Evolutionary conservation across 2,113 vertebrate genomes (phyloP), one percentile per base, ranked within the genome.

Genomic region (Merops nubicus): DNA sequence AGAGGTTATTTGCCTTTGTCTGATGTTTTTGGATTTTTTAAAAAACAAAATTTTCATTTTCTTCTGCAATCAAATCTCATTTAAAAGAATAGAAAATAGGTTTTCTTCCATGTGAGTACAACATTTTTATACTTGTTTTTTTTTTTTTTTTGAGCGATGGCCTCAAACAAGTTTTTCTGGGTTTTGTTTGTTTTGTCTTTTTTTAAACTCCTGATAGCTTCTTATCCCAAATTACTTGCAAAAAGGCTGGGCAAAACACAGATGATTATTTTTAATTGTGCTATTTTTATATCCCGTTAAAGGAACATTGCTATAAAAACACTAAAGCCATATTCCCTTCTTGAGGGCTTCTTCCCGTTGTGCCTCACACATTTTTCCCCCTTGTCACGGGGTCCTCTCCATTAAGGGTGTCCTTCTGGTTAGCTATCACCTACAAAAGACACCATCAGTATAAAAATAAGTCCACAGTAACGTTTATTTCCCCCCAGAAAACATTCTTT

Each of bases 241-340:
- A 98, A 98, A 98, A 98, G 97, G 98, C 98, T 98, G 97, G 97
- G 98, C 95, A 97, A 96, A 97, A 96, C 68, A 70, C 67, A 96
- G 89, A 96, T 91, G 82, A 50, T 93, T n/a, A 95, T 68, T 93
- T n/a, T 80, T 89, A 94, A 96, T 92, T 96, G 96, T 88, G 87
- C 97, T 97, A 96, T 93, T 60, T 68, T 95, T 67, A 40, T 81
- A 85, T 93, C 90, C 97, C 91, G 48, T 75, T 92, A 96, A 81
- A 86, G 88, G 89, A 97, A 96, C 95, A 85, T 85, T 87, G 94
- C 92, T 95, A 86, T 96, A 90, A 97, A 96, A 91, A 88, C 96
- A 91, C 97, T 96, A 97, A 97, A 93, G 95, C 96, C 96, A 89
- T 96, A 89, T 87, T 96, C 88, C 96, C 92, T 97, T 97, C 94